These are phyloP conservation scores for Lordiphosa clarofinis DNA, from an alignment of 1,140 invertebrate species.

Conservation along the genomic window DNA sequence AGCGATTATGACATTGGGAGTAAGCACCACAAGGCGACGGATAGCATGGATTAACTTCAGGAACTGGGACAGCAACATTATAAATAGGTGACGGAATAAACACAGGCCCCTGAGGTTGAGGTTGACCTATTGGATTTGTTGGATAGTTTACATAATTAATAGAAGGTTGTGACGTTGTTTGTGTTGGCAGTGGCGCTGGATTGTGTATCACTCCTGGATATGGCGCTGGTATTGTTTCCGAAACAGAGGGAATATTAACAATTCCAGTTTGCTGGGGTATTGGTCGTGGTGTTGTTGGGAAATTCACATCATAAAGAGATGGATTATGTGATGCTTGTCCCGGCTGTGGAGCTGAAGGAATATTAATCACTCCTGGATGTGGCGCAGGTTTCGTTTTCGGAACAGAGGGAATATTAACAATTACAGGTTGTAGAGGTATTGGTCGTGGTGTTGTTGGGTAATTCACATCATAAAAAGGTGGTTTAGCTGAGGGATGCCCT, in stretches of 20 bases:
- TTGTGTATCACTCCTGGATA: slow-evolving; percentile 34
- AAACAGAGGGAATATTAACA: slow-evolving; percentile 25
- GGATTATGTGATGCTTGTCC: background rate
- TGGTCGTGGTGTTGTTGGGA: slow-evolving; percentile 4
- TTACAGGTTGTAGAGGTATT: slow-evolving; percentile 82
- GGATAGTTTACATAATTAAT: too few species aligned
- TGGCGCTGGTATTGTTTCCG: slow-evolving; percentile 13
- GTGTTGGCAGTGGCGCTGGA: slow-evolving; percentile 10
- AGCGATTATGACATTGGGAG: slow-evolving; percentile 83
- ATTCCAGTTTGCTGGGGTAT: slow-evolving; percentile 3
- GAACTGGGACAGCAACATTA: slow-evolving; percentile 82
- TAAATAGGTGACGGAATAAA: slow-evolving; percentile 83
- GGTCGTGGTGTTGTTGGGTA: slow-evolving; percentile 9
- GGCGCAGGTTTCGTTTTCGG: slow-evolving; percentile 5
- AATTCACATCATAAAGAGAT: slow-evolving; percentile 2
- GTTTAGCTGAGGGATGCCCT: slow-evolving; percentile 12
- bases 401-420: slow-evolving; percentile 81
- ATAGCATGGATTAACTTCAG: slow-evolving; percentile 81
- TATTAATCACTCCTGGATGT: slow-evolving; percentile 17
- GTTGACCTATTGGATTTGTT: too few species aligned
- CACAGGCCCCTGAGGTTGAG: background rate
- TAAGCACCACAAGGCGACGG: slow-evolving; percentile 88
- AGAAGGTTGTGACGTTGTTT: slow-evolving; percentile 8
- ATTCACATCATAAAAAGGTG: slow-evolving; percentile 13
- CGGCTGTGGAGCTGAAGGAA: slow-evolving; percentile 12